These are phyloP conservation scores for Furcifer pardalis DNA, from an alignment of 2,797 vertebrate genomes.

Conservation along the genomic window DNA sequence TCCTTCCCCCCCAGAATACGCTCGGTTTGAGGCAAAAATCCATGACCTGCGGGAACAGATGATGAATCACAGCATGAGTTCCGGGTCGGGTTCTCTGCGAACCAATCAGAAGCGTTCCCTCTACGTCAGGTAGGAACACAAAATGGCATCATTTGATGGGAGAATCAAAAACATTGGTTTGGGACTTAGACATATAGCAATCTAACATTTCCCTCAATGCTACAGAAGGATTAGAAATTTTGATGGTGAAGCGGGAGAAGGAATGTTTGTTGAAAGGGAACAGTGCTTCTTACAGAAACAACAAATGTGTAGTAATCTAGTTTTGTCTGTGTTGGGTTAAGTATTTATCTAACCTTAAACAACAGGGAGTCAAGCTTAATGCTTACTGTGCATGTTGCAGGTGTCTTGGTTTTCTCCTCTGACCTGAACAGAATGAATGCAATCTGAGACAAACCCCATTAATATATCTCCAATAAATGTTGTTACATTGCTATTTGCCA, in stretches of 20 bases:
- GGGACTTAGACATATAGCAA: background rate
- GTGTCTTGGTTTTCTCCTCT: background rate
- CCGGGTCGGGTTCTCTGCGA: conserved; percentile 93
- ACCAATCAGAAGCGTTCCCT: conserved; percentile 98
- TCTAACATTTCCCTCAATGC: background rate
- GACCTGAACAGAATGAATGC: background rate
- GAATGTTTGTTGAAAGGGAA: background rate
- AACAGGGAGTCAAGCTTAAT: background rate
- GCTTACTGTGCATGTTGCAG: too few relatives aligned
- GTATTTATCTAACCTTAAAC: too few relatives aligned
- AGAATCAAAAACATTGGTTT: background rate
- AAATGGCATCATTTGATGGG: conserved; percentile 24
- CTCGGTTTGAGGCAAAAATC: conserved; percentile 98
- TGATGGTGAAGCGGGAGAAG: background rate
- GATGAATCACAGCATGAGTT: conserved; percentile 99
- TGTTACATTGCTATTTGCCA: too few relatives aligned
- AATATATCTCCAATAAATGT: background rate
- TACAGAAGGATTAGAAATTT: background rate
- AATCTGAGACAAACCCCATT: background rate
- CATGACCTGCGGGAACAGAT: conserved; percentile 98
- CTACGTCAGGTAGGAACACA: conserved; percentile 89
- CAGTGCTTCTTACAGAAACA: background rate
- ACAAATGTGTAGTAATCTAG: background rate
- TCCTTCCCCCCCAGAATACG: conserved; percentile 84
- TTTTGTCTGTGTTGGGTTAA: background rate